Conservation (phyloP, 2,888 invertebrate species). For the Coronaproctus castanopsis region DNA sequence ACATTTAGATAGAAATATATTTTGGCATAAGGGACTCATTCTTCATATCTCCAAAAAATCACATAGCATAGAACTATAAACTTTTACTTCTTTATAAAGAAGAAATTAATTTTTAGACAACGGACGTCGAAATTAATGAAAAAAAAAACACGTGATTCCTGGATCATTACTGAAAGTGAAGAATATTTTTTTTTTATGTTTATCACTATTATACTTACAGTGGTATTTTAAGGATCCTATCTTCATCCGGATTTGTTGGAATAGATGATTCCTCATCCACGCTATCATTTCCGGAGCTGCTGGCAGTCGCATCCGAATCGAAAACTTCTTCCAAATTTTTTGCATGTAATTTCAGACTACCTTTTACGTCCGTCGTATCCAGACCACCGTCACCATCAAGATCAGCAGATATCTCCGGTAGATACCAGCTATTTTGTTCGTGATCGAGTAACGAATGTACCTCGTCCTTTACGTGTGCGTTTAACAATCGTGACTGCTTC, state of each 20-base stretch:
- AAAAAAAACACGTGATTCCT: no score
- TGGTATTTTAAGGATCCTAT: constrained; percentile 10
- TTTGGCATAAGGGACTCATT: no score
- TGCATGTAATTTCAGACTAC: constrained; percentile 14
- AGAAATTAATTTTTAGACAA: no score
- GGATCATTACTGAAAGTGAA: no score
- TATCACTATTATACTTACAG: constrained; percentile 11
- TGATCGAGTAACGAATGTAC: constrained; percentile 4
- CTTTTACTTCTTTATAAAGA: no score
- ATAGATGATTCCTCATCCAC: constrained; percentile 12
- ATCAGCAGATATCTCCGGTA: neutral
- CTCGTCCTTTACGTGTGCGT: constrained; percentile 7
- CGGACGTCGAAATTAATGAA: no score
- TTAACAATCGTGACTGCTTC: constrained; percentile 9
- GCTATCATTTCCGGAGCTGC: constrained; percentile 16
- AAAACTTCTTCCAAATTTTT: constrained; percentile 14
- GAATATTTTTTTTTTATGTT: no score
- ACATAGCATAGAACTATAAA: no score
- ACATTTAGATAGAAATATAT: no score
- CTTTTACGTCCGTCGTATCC: constrained; percentile 14
- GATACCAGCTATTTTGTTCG: neutral
- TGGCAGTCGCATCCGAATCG: constrained; percentile 16
- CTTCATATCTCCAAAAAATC: no score
- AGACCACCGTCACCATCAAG: constrained; percentile 4
- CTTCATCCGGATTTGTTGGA: constrained; percentile 3